phyloP scores from a whole-genome alignment of 2,797 vertebrate genomes.

The Sylvia borin region DNA sequence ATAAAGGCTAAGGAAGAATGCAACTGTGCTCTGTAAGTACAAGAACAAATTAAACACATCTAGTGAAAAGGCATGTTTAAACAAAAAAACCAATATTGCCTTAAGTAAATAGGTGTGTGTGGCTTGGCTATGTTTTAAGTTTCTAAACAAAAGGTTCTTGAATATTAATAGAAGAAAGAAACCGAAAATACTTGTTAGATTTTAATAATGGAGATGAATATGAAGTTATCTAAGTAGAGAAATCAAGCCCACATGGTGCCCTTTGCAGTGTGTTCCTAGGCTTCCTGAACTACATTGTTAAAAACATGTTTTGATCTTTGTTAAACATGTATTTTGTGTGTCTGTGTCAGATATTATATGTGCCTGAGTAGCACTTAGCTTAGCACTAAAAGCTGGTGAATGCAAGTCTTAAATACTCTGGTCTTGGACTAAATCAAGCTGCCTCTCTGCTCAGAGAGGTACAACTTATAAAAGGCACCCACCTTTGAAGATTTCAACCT shows the following conservation, averaged over 20 bases:
- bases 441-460: not conserved
- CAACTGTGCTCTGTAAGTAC: not conserved
- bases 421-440: not conserved
- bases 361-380: not conserved
- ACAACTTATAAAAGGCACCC: not conserved
- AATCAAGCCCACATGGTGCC: not conserved
- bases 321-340: not conserved
- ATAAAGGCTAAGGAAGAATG: conserved; percentile 11
- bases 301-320: not conserved
- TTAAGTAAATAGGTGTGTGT: not conserved
- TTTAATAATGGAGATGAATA: not conserved
- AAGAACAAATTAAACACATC: not conserved
- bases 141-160: not conserved
- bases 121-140: not conserved
- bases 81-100: conserved; percentile 9
- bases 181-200: not conserved
- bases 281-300: not conserved
- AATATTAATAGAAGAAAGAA: not conserved
- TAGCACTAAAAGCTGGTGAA: not conserved
- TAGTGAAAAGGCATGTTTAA: not conserved
- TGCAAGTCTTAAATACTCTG: not conserved
- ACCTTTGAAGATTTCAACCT: not conserved
- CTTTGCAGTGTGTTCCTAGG: not conserved
- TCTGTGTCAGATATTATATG: not conserved
- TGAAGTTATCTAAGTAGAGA: not conserved